Evolutionary conservation across 1,140 invertebrate genomes (phyloP), one percentile per base, ranked within the genome.

Genomic region (Lordiphosa clarofinis): DNA sequence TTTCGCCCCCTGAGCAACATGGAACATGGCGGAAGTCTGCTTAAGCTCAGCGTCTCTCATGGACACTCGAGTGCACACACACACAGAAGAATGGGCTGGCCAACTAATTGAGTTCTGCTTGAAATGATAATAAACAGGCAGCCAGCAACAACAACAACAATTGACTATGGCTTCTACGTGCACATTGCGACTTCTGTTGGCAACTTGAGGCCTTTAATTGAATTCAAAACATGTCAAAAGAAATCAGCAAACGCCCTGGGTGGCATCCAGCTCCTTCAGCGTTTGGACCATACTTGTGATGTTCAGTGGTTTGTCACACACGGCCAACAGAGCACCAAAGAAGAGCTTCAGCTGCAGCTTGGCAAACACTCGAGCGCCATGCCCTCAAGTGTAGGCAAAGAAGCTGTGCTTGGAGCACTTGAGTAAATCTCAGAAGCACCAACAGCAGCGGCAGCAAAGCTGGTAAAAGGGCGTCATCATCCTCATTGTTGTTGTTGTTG

Each of bases 211-310:
- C 59, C 38, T 70, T 72, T 81, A 81, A 81, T 81, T 82, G 78
- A 84, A 82, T 82, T 82, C 67, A 82, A 82, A 82, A 82, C 72
- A 82, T 82, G 76, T 76, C 78, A 82, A 81, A 81, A 64, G 76
- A 73, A 82, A 73, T 79, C 74, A 61, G 62, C 47, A 47, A 64
- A 53, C 74, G 58, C 56, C 28, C 47, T 82, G 76, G 76, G 76
- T 82, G 76, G 76, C 72, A 70, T 56, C 48, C 46, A 21, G 10
- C 9, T 43, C 19, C n/a, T 43, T 15, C 38, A 15, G 4, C 5
- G 10, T 28, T 8, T 11, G 24, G 28, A 15, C 15, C 38, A 40
- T 40, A 12, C 44, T 56, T 24, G 35, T 11, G 13, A 4, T 19
- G 24, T 58, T 48, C 50, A 33, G 33, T 40, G 47, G 48, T 68